A percentile compares a stretch with the other conserved stretches of the same genome.
Conservation (phyloP, 2,797 vertebrate genomes). For the Notamacropus eugenii region DNA sequence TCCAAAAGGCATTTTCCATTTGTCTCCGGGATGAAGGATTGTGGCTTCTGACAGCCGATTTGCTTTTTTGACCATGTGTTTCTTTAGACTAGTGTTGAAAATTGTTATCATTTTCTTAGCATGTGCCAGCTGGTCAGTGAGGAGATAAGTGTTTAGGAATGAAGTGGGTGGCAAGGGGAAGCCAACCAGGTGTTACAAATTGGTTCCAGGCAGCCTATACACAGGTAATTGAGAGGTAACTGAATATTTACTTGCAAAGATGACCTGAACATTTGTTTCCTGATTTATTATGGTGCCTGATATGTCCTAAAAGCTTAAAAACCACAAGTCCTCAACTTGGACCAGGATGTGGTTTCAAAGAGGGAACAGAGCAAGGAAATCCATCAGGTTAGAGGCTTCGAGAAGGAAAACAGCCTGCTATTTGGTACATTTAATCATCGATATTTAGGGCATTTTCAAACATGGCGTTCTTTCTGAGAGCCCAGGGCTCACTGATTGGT, state of each 20-base stretch:
- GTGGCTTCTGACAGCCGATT: background rate
- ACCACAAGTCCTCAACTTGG: background rate
- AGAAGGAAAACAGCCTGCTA: background rate
- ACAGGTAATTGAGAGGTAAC: background rate
- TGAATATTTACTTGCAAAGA: background rate
- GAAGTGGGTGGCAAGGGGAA: background rate
- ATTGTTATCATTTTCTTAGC: background rate
- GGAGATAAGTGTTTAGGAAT: background rate
- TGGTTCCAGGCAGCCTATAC: background rate
- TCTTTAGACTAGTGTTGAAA: background rate
- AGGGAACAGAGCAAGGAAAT: background rate
- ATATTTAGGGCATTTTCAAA: background rate
- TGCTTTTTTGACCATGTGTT: background rate
- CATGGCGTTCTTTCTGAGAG: background rate
- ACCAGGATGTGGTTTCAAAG: background rate
- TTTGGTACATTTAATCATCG: background rate
- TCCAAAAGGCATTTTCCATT: background rate
- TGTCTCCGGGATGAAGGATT: background rate
- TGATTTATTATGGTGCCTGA: background rate
- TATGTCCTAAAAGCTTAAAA: background rate
- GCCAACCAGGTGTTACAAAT: background rate
- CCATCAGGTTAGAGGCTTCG: background rate
- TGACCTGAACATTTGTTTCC: background rate
- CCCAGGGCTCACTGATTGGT: background rate
- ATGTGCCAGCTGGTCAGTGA: background rate